Conservation (phyloP, 1,140 invertebrate species). For the Globodera rostochiensis region DNA sequence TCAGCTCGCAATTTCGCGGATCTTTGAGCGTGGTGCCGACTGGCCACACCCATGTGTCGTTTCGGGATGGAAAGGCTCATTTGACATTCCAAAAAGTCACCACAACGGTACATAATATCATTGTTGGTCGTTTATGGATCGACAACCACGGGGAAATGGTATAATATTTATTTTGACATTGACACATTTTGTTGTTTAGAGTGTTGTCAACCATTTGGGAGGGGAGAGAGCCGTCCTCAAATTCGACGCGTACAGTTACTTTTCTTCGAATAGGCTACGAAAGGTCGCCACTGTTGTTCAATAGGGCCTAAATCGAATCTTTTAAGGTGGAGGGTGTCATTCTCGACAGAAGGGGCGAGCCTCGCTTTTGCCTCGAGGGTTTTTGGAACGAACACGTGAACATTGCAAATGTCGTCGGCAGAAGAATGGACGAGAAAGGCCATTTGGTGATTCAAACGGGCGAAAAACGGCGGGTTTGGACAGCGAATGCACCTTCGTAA, state of each 20-base stretch:
- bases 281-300: conserved; percentile 74
- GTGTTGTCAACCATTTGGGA: conserved; percentile 81
- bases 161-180: conserved; percentile 64
- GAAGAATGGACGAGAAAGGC: conserved; percentile 72
- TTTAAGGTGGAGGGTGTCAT: conserved; percentile 75
- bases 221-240: conserved; percentile 93
- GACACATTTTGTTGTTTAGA: conserved; percentile 87
- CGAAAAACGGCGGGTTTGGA: conserved; percentile 81
- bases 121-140: conserved; percentile 98
- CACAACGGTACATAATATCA: conserved; percentile 94
- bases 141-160: conserved; percentile 99
- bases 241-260: conserved; percentile 95
- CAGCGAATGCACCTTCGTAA: conserved; percentile 76
- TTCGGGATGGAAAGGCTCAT: conserved; percentile 72
- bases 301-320: neutral
- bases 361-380: conserved; percentile 82
- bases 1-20: conserved; percentile 96
- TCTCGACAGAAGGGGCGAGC: conserved; percentile 71
- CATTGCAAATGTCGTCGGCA: conserved; percentile 78
- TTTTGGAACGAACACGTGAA: conserved; percentile 95
- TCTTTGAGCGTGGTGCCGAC: conserved; percentile 88
- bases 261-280: conserved; percentile 88
- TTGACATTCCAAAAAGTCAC: conserved; percentile 74
- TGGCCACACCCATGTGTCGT: conserved; percentile 77
- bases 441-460: conserved; percentile 85